Evolutionary conservation across 2,797 vertebrate genomes (phyloP).

Genomic region (Triplophysa bombifrons): DNA sequence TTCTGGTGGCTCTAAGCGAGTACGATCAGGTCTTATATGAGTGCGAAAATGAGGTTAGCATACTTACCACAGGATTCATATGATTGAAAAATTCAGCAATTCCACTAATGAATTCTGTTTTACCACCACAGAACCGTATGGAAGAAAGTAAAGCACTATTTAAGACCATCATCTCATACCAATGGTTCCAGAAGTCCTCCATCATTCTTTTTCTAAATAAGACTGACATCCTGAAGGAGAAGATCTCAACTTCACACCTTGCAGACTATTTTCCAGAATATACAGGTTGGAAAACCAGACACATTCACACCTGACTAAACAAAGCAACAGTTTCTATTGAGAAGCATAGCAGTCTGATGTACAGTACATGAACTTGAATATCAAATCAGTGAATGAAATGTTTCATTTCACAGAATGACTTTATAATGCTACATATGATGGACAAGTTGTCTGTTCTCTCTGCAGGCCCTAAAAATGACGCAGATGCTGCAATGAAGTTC

Average conservation of each 20-base stretch:
- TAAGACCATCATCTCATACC: constrained; percentile 81
- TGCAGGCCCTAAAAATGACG: constrained; percentile 78
- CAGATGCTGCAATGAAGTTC: constrained; percentile 78
- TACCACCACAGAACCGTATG: constrained; percentile 80
- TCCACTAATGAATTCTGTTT: neutral
- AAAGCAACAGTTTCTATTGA: too few relatives aligned
- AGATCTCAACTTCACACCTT: constrained; percentile 83
- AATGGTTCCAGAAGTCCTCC: constrained; percentile 85
- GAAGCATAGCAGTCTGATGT: too few relatives aligned
- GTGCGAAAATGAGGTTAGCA: constrained; percentile 76
- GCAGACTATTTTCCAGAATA: constrained; percentile 83
- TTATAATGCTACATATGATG: too few relatives aligned
- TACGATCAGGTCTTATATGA: constrained; percentile 88
- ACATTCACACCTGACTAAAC: too few relatives aligned
- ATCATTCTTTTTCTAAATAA: constrained; percentile 91
- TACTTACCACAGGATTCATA: neutral
- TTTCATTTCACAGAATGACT: too few relatives aligned
- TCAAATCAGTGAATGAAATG: too few relatives aligned
- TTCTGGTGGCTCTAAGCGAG: constrained; percentile 87
- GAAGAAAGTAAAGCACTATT: constrained; percentile 88
- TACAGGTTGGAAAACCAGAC: constrained; percentile 65
- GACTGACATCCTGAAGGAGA: constrained; percentile 87
- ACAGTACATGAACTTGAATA: too few relatives aligned
- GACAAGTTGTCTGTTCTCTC: neutral
- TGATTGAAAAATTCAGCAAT: neutral